These are phyloP conservation scores for Tethya wilhelma DNA, from an alignment of 37 sponge, comb jelly and placozoan species.

Conservation along the genomic window DNA sequence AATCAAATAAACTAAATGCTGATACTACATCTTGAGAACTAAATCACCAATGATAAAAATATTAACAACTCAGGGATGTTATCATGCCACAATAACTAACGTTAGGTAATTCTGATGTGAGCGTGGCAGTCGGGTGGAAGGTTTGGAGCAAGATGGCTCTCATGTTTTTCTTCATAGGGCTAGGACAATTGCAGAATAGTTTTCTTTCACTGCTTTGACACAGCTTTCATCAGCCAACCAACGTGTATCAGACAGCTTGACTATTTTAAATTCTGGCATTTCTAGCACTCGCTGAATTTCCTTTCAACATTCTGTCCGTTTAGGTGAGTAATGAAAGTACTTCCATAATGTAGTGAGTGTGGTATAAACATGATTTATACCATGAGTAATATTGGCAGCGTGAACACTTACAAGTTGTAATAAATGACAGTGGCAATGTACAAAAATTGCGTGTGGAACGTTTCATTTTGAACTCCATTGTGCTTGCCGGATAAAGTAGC, in stretches of 20 bases:
- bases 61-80: too few species aligned
- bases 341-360: slow-evolving; percentile 38
- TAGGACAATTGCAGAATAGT: slow-evolving; percentile 50
- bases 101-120: too few species aligned
- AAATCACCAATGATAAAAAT: too few species aligned
- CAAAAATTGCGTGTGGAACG: slow-evolving; percentile 66
- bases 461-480: slow-evolving; percentile 52
- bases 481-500: slow-evolving; percentile 62
- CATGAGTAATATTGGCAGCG: slow-evolving; percentile 64
- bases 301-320: slow-evolving; percentile 28
- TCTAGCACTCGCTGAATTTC: slow-evolving; percentile 48
- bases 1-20: slow-evolving; percentile 73
- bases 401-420: slow-evolving; percentile 74
- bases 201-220: slow-evolving; percentile 70
- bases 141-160: too few species aligned
- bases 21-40: slow-evolving; percentile 62
- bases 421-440: slow-evolving; percentile 59
- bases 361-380: slow-evolving; percentile 20
- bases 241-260: slow-evolving; percentile 61
- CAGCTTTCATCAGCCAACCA: slow-evolving; percentile 76
- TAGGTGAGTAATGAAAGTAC: slow-evolving; percentile 32
- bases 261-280: slow-evolving; percentile 66
- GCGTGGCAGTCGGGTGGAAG: slow-evolving; percentile 42
- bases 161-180: slow-evolving; percentile 42
- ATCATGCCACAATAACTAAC: too few species aligned